phyloP scores from a whole-genome alignment of 2,888 invertebrate genomes.

The Dicranocentrus wangi region DNA sequence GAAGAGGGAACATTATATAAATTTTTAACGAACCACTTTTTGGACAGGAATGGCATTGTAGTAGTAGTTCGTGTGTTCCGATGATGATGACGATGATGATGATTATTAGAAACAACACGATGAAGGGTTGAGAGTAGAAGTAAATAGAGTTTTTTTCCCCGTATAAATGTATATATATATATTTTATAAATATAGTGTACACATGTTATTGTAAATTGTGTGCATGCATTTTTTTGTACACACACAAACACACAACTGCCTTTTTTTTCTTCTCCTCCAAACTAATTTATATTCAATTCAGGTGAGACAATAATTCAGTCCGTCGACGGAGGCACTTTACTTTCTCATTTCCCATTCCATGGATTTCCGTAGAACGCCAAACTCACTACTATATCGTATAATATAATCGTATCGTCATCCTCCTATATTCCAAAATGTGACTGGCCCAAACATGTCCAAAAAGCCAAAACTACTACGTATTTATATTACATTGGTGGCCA shows the following conservation, averaged over 20 bases:
- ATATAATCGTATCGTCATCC: slow-evolving; percentile 42
- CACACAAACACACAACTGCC: neutral
- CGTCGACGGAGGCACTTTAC: slow-evolving; percentile 62
- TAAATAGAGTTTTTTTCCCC: neutral
- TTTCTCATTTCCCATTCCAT: slow-evolving; percentile 64
- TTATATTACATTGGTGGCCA: no score
- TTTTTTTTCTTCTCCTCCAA: slow-evolving; percentile 22
- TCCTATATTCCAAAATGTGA: no score
- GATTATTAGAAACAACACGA: slow-evolving; percentile 40
- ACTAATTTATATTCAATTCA: slow-evolving; percentile 69
- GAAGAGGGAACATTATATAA: slow-evolving; percentile 31
- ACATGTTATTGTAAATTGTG: neutral
- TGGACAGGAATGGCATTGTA: slow-evolving; percentile 30
- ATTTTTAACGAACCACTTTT: slow-evolving; percentile 58
- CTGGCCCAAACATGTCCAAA: no score
- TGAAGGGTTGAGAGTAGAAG: slow-evolving; percentile 37
- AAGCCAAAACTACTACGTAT: no score
- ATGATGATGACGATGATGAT: slow-evolving; percentile 27
- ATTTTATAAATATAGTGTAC: slow-evolving; percentile 17
- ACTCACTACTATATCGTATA: no score
- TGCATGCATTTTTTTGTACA: slow-evolving; percentile 7
- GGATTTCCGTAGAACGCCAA: slow-evolving; percentile 56
- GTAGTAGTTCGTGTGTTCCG: slow-evolving; percentile 37
- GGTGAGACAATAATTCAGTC: slow-evolving; percentile 65
- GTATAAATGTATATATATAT: neutral